These are phyloP conservation scores for Neotragus pygmaeus DNA, from an alignment of 2,113 vertebrate species.

Conservation along the genomic window DNA sequence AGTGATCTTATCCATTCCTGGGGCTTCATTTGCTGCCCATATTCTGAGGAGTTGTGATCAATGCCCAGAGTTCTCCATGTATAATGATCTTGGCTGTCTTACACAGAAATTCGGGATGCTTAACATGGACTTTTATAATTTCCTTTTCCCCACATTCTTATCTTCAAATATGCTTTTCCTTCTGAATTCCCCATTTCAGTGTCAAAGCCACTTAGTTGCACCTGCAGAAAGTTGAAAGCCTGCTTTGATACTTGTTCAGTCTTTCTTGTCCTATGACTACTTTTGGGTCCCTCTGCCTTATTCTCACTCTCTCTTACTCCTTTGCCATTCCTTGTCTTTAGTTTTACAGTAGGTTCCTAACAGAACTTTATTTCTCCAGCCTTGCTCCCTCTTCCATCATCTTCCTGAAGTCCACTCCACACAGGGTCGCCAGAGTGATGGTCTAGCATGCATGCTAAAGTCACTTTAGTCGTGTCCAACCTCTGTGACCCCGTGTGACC, in stretches of 20 bases:
- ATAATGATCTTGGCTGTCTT: not conserved
- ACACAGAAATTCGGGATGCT: not conserved
- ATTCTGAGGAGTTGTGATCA: not conserved
- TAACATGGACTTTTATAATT: not conserved
- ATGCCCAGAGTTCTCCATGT: not conserved
- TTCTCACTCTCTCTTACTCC: not conserved
- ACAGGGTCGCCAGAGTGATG: not conserved
- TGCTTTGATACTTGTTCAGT: not conserved
- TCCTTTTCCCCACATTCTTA: not conserved
- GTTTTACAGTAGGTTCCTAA: not conserved
- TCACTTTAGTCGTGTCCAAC: not conserved
- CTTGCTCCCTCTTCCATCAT: not conserved
- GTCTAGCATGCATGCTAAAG: not conserved
- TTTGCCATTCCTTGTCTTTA: not conserved
- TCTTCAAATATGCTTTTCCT: not conserved
- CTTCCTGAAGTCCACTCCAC: not conserved
- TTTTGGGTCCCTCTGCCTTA: not conserved
- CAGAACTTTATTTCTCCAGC: not conserved
- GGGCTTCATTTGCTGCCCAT: not conserved
- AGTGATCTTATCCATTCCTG: not conserved
- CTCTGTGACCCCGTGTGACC: not conserved
- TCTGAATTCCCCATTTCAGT: not conserved
- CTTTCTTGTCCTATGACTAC: not conserved
- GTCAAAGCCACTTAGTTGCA: not conserved
- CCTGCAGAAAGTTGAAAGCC: not conserved